Base-by-base conservation (phyloP, 2,797 vertebrate genomes). In the Sylvilagus floridanus region DNA sequence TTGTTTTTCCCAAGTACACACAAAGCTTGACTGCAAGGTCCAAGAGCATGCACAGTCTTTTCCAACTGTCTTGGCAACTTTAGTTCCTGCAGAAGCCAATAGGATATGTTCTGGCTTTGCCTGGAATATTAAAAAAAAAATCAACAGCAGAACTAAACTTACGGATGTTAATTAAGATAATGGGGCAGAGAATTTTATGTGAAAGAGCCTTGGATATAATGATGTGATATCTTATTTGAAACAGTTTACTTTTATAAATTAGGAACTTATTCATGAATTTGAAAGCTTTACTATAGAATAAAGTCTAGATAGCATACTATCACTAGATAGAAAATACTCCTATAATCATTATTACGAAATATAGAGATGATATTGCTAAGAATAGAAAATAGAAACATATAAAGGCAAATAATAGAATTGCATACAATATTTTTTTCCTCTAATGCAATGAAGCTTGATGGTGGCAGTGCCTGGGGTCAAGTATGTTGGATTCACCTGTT, bases 51-150 rank as follows among this genome's bases (percentile, higher is more conserved):
- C 86, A 96, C 90, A 94, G 93, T 96, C 97, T 97, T 97, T 93
- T 97, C 95, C 97, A 98, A 97, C 96, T 98, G 95, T 96, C 97
- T 98, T 98, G 97, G 97, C 98, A 98, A 97, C 97, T 96, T 93
- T 93, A 96, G 90, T 97, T 97, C 96, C 87, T 95, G 17, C 95
- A 96, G 96, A 97, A 97, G 93, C 96, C 97, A 97, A 84, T 94
- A 94, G 92, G 97, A 95, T 93, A 90, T 97, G 96, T 94, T 97
- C 88, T 85, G 96, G 57, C 96, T 96, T 97, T 98, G 96, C 82
- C 88, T 75, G 93, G 94, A 93, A 81, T 78, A 75, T 83, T 94
- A 32, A 60, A 85, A 57, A 72, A 71, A 76, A 76, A 54, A 19
- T 86, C 35, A 72, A 95, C 96, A 84, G 50, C 68, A 97, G 97